Base-by-base conservation (phyloP, 92 coral and sea anemone genomes). In the Muricea muricata region DNA sequence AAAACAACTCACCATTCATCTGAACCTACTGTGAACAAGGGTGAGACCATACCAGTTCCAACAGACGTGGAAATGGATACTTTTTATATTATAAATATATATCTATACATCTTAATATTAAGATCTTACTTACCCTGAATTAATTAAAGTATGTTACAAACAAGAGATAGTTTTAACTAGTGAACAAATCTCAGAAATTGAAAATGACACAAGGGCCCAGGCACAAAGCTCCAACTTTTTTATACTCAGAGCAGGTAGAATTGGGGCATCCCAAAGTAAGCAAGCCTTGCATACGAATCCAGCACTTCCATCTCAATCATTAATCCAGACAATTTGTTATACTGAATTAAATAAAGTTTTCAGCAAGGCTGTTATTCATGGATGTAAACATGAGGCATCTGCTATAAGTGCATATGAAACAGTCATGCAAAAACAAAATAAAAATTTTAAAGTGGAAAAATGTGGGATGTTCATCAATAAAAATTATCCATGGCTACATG, bases 401-500 rank as follows among this genome's bases (percentile, higher is more conserved):
- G 91, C 91, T 0, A 84, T 88, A 5, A 35, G 26, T 0, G 85
- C 80, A n/a, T 78, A 84, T 67, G 88, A 84, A 61, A 26, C 33
- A 32, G 8, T 17, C 13, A 89, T 89, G 92, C 28, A 55, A 33
- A 8, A 25, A 40, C 86, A 91, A 4, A 12, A 17, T 1, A 1
- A 4, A 4, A 91, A 91, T 86, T 85, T 88, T 0, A 50, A 85
- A 46, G 75, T 88, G 31, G 63, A 61, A 47, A 87, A 84, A 81
- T 88, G 91, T 84, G 94, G 86, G 46, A 33, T 72, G 67, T 91
- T 91, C 55, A 79, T 91, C 33, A 71, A 91, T 83, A 63, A 79
- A 79, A 87, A 91, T 15, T 65, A 87, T 80, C 78, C 91, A 39
- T 87, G 75, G 70, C 91, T 87, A 28, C 89, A 87, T 87, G 91